Percentiles rank a stretch among this genome's conserved stretches.
phyloP scores from a whole-genome alignment of 2,113 vertebrate genomes.

The Stigmatopora argus region DNA sequence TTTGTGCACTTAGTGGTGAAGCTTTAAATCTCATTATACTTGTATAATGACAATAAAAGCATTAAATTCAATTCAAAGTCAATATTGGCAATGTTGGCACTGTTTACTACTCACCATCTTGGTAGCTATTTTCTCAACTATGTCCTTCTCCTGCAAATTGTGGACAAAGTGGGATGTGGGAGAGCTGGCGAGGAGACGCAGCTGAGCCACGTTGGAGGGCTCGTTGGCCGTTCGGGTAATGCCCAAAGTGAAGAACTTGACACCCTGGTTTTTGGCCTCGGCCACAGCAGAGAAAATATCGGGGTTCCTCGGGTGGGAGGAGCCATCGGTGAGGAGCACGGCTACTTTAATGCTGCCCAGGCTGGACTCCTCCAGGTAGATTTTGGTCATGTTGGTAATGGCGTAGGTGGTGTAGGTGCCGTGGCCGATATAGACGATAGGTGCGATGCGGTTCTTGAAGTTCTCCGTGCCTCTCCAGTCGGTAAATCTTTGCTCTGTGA shows the following conservation, averaged over 20 bases:
- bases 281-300: conserved; percentile 85
- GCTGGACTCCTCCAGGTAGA: conserved; percentile 79
- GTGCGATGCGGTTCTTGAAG: conserved; percentile 74
- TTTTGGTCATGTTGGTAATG: conserved; percentile 86
- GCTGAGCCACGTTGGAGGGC: conserved; percentile 74
- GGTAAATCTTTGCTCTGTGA: conserved; percentile 80
- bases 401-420: conserved; percentile 88
- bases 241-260: conserved; percentile 81
- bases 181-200: conserved; percentile 77
- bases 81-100: conserved; percentile 25
- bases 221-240: conserved; percentile 81
- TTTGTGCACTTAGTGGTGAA: too few species aligned
- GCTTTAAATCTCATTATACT: too few species aligned
- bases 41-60: too few species aligned
- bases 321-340: conserved; percentile 79
- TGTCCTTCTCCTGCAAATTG: conserved; percentile 79
- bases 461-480: conserved; percentile 79
- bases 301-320: conserved; percentile 83
- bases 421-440: conserved; percentile 82
- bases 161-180: conserved; percentile 77
- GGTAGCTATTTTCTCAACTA: conserved; percentile 73
- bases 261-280: conserved; percentile 84
- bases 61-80: conserved; percentile 21
- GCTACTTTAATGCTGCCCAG: conserved; percentile 73
- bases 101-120: conserved; percentile 81